Evolutionary conservation across 2,888 invertebrate species (phyloP).

Genomic region (Gryllus longicercus): DNA sequence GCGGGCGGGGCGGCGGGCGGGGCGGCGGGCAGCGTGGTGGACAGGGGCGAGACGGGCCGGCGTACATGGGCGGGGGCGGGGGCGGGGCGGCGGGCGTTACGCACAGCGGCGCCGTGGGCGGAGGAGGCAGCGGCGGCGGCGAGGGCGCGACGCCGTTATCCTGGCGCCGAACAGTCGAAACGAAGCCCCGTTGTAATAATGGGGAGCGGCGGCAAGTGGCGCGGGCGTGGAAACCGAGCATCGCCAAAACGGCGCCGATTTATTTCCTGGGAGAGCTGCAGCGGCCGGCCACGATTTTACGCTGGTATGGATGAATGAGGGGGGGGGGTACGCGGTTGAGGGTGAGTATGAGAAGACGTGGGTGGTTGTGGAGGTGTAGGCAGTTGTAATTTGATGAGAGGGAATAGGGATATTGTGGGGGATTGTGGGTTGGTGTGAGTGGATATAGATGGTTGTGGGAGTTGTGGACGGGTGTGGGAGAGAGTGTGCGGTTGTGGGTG

Average conservation of each 20-base stretch:
- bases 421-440: no score
- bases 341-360: no score
- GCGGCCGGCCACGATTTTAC: background rate
- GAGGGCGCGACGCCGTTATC: background rate
- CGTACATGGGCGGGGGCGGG: background rate
- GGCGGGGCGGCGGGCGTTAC: background rate
- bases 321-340: no score
- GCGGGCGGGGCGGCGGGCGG: background rate
- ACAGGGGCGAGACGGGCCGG: background rate
- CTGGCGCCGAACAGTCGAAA: constrained; percentile 2
- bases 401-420: no score
- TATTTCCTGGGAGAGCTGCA: background rate
- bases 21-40: background rate
- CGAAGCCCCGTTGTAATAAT: background rate
- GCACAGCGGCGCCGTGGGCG: background rate
- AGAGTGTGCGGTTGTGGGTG: no score
- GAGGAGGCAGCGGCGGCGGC: background rate
- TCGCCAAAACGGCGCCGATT: background rate
- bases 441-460: no score
- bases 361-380: no score
- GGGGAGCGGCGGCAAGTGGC: background rate
- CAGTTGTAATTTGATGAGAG: no score
- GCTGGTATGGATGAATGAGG: no score
- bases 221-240: background rate
- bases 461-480: no score